Evolutionary conservation across 1,140 invertebrate species (phyloP).

Genomic region (Apolygus lucorum): DNA sequence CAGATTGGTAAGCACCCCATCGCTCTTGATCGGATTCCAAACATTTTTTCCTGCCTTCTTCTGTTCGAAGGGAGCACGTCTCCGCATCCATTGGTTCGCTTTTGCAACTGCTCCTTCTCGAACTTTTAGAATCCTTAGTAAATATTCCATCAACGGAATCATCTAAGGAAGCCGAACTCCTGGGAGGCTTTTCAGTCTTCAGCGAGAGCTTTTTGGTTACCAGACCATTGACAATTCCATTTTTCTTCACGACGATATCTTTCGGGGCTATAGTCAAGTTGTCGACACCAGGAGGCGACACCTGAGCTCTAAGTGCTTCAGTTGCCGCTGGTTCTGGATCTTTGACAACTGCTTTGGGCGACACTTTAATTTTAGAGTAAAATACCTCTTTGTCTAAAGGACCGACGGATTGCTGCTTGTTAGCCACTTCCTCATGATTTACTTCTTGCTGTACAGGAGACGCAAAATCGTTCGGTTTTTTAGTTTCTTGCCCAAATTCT

Average conservation of each 20-base stretch:
- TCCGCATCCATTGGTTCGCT: slow-evolving; percentile 21
- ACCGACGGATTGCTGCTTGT: too few species aligned
- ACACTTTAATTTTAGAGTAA: too few species aligned
- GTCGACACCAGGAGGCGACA: neutral
- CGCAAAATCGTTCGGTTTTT: too few species aligned
- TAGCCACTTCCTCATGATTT: too few species aligned
- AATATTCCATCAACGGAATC: neutral
- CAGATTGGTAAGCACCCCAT: slow-evolving; percentile 25
- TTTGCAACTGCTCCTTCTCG: neutral
- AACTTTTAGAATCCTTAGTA: neutral
- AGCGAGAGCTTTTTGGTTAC: neutral
- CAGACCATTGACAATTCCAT: neutral
- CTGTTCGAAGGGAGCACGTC: slow-evolving; percentile 20
- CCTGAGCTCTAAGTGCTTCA: too few species aligned
- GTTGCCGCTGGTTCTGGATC: too few species aligned
- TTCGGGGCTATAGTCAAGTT: neutral
- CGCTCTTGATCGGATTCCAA: slow-evolving; percentile 17
- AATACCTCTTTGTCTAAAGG: too few species aligned
- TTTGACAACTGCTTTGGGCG: too few species aligned
- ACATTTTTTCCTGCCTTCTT: slow-evolving; percentile 24
- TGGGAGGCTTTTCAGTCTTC: neutral
- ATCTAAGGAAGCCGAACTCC: neutral
- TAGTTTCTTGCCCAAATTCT: too few species aligned
- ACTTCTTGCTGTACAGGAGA: too few species aligned
- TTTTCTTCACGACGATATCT: neutral